phyloP scores from a whole-genome alignment of 2,797 vertebrate species.

The Tamandua tetradactyla region DNA sequence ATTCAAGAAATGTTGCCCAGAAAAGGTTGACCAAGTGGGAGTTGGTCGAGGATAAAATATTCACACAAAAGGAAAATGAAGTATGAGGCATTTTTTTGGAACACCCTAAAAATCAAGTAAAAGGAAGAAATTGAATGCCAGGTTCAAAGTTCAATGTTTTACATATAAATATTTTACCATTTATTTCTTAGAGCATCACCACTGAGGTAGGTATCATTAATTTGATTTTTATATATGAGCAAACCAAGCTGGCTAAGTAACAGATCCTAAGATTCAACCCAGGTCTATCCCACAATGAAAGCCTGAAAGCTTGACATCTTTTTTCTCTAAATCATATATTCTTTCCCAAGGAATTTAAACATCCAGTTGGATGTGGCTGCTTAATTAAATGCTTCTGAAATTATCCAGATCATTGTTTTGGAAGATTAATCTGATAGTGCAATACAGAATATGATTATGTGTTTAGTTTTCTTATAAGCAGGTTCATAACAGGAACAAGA shows the following conservation, averaged over 20 bases:
- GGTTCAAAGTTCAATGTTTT: not conserved
- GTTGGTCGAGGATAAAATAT: conserved; percentile 26
- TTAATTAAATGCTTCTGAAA: conserved; percentile 33
- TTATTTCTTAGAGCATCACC: conserved; percentile 27
- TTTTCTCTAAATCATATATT: conserved; percentile 6
- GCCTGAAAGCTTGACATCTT: not conserved
- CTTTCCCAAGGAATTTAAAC: not conserved
- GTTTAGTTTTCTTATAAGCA: conserved; percentile 41
- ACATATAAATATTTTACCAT: not conserved
- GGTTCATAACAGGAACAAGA: not conserved
- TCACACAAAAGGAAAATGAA: conserved; percentile 6
- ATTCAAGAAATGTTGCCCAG: conserved; percentile 41
- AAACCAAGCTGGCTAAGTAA: not conserved
- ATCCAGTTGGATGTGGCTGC: not conserved
- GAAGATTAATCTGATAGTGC: not conserved
- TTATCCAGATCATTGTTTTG: conserved; percentile 8
- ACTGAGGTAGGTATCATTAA: not conserved
- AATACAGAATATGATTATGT: conserved; percentile 1
- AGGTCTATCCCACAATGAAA: not conserved
- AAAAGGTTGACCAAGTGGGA: not conserved
- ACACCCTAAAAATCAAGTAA: not conserved
- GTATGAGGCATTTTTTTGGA: conserved; percentile 36
- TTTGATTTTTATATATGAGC: conserved; percentile 28
- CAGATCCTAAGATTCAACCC: not conserved
- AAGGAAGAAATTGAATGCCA: not conserved